Evolutionary conservation across 2,797 vertebrate genomes (phyloP).

Genomic region (Kryptopterus vitreolus): DNA sequence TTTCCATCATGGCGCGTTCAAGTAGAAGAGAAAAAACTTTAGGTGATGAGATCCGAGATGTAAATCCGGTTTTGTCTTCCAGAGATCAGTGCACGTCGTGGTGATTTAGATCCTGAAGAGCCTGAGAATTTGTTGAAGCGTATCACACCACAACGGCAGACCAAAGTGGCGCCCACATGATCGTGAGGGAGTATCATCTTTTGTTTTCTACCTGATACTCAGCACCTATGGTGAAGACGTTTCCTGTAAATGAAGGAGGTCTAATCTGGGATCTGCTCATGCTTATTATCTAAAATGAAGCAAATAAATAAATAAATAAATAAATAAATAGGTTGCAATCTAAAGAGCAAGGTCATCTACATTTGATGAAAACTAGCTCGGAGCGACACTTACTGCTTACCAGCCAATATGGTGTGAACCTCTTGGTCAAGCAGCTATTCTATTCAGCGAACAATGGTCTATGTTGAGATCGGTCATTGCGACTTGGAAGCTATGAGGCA

Average conservation of each 20-base stretch:
- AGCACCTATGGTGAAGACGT: conserved; percentile 32
- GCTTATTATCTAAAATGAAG: conserved; percentile 21
- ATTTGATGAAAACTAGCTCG: conserved; percentile 43
- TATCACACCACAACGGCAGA: conserved; percentile 3
- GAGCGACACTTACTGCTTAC: conserved; percentile 46
- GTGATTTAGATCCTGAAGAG: conserved; percentile 31
- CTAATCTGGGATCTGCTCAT: conserved; percentile 24
- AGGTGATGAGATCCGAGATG: conserved; percentile 25
- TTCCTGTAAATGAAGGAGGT: conserved; percentile 18
- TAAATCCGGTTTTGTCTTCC: not conserved
- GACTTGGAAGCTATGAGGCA: conserved; percentile 31
- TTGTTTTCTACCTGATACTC: conserved; percentile 22
- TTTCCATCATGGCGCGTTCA: conserved; percentile 20
- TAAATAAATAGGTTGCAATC: not conserved
- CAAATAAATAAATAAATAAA: conserved; percentile 4
- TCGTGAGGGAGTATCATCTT: not conserved
- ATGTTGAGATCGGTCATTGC: conserved; percentile 7
- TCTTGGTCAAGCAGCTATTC: conserved; percentile 37
- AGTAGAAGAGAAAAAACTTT: conserved; percentile 35
- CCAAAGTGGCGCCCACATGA: conserved; percentile 3
- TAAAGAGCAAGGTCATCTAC: conserved; percentile 45
- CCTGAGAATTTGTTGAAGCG: conserved; percentile 28
- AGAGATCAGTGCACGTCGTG: conserved; percentile 24
- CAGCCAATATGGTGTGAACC: conserved; percentile 36
- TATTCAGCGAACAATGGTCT: conserved; percentile 37